Percentiles rank a stretch among this genome's conserved stretches.
Conservation (phyloP, 2,797 vertebrate genomes). For the Eupleurogrammus muticus region DNA sequence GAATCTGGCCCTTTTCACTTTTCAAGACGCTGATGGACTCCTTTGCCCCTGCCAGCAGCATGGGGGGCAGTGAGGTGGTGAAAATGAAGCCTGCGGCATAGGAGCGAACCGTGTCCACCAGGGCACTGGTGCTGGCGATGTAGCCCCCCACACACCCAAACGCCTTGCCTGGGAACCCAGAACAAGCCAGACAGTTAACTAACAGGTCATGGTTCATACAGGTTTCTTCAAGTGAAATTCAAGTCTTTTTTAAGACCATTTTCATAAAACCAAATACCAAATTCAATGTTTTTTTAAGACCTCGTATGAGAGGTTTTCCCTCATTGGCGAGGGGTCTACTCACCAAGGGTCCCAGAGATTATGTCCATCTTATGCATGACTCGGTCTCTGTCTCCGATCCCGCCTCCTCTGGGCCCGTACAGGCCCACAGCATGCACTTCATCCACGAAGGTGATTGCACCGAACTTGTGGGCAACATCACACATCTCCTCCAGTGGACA, state of each 20-base stretch:
- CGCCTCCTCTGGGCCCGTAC: conserved; percentile 91
- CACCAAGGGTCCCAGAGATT: conserved; percentile 95
- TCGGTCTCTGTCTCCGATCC: conserved; percentile 93
- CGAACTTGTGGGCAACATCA: conserved; percentile 90
- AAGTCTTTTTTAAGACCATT: no score
- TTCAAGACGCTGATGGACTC: conserved; percentile 90
- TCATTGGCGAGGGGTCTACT: conserved; percentile 31
- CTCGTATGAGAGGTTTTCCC: not conserved
- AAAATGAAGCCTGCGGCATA: conserved; percentile 92
- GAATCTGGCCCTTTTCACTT: conserved; percentile 86
- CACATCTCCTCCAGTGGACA: conserved; percentile 94
- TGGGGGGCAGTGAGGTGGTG: conserved; percentile 92
- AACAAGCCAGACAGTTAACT: conserved; percentile 6
- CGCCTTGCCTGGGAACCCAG: conserved; percentile 84
- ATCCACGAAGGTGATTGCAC: conserved; percentile 95
- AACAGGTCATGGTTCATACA: not conserved
- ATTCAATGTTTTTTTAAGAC: no score
- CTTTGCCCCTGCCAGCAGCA: conserved; percentile 91
- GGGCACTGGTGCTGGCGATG: conserved; percentile 84
- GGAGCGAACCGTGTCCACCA: conserved; percentile 89
- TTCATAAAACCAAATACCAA: no score
- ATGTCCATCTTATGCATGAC: conserved; percentile 97
- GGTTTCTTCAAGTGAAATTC: no score
- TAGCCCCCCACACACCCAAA: conserved; percentile 91
- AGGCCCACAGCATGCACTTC: conserved; percentile 95